Evolutionary conservation across 2,888 invertebrate species (phyloP).

Genomic region (Stenodera caucasica): DNA sequence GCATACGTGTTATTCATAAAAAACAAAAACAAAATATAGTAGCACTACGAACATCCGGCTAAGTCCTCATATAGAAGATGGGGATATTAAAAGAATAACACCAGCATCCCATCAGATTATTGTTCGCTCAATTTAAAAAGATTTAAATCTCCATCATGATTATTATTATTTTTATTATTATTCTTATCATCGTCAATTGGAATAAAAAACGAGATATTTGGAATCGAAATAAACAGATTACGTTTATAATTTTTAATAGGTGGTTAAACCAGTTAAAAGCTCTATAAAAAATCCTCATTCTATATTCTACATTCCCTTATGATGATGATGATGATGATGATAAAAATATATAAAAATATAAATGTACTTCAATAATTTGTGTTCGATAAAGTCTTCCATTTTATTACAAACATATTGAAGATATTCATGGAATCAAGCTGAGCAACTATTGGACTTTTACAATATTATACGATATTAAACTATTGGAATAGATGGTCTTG

Average conservation of each 20-base stretch:
- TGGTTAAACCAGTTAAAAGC: slow-evolving; percentile 1
- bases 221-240: slow-evolving; percentile 1
- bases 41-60: not conserved
- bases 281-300: not conserved
- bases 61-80: not conserved
- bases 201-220: slow-evolving; percentile 1
- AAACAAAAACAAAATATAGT: not conserved
- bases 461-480: slow-evolving; percentile 53
- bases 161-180: not conserved
- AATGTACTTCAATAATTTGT: not conserved
- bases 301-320: not conserved
- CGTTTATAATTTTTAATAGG: slow-evolving; percentile 6
- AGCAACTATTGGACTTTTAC: slow-evolving; percentile 41
- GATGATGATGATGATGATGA: no score
- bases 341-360: not conserved
- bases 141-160: no score
- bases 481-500: slow-evolving; percentile 47
- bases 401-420: slow-evolving; percentile 42
- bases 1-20: not conserved
- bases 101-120: slow-evolving; percentile 2
- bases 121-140: slow-evolving; percentile 1
- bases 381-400: slow-evolving; percentile 45
- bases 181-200: not conserved
- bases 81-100: not conserved
- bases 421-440: slow-evolving; percentile 46